Evolutionary conservation across 2,888 invertebrate genomes (phyloP).

Genomic region (Polydrusus cervinus): DNA sequence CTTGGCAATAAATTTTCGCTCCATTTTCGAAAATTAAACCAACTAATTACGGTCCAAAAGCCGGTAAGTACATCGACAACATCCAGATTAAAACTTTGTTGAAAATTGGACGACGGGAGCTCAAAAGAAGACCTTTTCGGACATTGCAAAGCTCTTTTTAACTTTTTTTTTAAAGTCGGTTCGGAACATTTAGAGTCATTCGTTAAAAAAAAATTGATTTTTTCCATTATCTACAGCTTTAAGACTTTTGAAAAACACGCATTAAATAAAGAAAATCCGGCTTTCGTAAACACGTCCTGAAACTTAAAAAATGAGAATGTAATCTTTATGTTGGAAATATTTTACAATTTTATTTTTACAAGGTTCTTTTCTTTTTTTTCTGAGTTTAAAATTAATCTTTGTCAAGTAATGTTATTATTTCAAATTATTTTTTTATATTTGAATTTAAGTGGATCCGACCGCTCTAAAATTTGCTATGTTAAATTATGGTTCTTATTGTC

Average conservation of each 20-base stretch:
- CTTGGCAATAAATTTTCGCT: slow-evolving; percentile 31
- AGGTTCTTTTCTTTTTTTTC: too few species aligned
- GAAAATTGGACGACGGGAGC: slow-evolving; percentile 45
- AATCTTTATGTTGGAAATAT: too few species aligned
- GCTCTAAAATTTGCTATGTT: too few species aligned
- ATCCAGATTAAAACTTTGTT: slow-evolving; percentile 52
- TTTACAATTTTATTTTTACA: too few species aligned
- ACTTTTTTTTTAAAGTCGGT: slow-evolving; percentile 37
- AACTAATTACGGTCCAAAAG: slow-evolving; percentile 46
- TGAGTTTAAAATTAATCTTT: too few species aligned
- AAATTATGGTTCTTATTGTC: too few species aligned
- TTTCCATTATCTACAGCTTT: background rate
- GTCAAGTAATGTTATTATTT: too few species aligned
- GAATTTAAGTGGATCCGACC: too few species aligned
- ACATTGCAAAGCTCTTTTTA: slow-evolving; percentile 44
- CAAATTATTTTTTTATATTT: too few species aligned
- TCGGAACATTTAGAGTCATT: slow-evolving; percentile 35
- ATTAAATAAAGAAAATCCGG: background rate
- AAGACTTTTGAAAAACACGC: background rate
- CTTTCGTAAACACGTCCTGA: too few species aligned
- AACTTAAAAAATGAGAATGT: too few species aligned
- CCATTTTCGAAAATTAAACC: slow-evolving; percentile 43
- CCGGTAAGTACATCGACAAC: slow-evolving; percentile 52
- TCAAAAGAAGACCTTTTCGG: slow-evolving; percentile 40
- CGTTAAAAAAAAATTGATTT: slow-evolving; percentile 13